phyloP scores from a whole-genome alignment of 30 jellyfish, hydroid and myxozoan genomes.

The Turritopsis rubra region DNA sequence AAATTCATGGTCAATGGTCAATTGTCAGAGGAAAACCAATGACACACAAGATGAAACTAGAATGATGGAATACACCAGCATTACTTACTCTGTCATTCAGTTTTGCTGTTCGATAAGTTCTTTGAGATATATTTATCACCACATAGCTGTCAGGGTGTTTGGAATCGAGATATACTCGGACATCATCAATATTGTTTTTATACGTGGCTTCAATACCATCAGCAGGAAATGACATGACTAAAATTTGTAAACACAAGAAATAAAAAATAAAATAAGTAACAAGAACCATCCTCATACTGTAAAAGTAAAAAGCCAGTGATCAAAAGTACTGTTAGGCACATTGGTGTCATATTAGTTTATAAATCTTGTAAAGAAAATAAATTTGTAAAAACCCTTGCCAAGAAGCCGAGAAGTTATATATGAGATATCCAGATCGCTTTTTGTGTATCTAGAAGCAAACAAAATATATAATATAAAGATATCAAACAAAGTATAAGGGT shows the following conservation, averaged over 20 bases:
- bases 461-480: no score
- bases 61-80: background rate
- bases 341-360: no score
- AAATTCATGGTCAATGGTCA: no score
- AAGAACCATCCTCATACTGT: no score
- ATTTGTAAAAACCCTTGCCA: conserved; percentile 57
- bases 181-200: conserved; percentile 90
- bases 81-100: conserved; percentile 80
- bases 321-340: no score
- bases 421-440: conserved; percentile 75
- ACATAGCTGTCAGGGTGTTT: conserved; percentile 76
- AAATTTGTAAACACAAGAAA: background rate
- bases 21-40: no score
- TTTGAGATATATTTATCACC: conserved; percentile 76
- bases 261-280: background rate
- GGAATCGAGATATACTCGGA: conserved; percentile 58
- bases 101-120: conserved; percentile 69
- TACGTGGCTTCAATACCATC: conserved; percentile 93
- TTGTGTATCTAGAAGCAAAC: conserved; percentile 51
- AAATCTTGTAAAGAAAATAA: background rate
- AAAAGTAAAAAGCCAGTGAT: no score
- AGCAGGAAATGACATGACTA: conserved; percentile 94
- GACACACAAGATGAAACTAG: no score
- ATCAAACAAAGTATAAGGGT: no score
- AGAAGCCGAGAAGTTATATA: conserved; percentile 66